Percentiles rank a stretch among this genome's conserved stretches.
Evolutionary conservation across 2,888 invertebrate species (phyloP).

Genomic region (Blastobasis adustella): DNA sequence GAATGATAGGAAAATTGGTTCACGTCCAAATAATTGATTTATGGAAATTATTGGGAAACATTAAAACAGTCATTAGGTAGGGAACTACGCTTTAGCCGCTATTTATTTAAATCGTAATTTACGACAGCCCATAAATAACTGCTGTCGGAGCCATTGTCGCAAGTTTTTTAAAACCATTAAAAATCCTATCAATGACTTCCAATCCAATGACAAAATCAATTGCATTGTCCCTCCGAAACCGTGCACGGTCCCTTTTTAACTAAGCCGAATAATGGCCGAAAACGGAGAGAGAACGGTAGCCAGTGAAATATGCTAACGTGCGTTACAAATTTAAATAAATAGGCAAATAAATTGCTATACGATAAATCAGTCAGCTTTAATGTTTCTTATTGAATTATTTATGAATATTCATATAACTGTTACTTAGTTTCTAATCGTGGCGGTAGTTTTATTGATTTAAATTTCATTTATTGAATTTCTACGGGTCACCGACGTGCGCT

Average conservation of each 20-base stretch:
- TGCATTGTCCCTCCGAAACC: slow-evolving; percentile 35
- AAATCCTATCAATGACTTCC: slow-evolving; percentile 65
- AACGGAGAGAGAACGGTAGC: slow-evolving; percentile 39
- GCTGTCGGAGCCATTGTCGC: slow-evolving; percentile 59
- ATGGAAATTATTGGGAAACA: slow-evolving; percentile 52
- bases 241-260: slow-evolving; percentile 39
- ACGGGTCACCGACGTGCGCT: not conserved
- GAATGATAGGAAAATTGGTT: slow-evolving; percentile 15
- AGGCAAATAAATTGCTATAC: slow-evolving; percentile 68
- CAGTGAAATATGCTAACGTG: slow-evolving; percentile 50
- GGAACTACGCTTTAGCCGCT: slow-evolving; percentile 47
- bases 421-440: slow-evolving; percentile 41
- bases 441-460: slow-evolving; percentile 35
- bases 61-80: slow-evolving; percentile 47
- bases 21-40: slow-evolving; percentile 46
- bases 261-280: slow-evolving; percentile 19
- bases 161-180: slow-evolving; percentile 69
- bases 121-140: slow-evolving; percentile 65
- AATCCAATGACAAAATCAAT: slow-evolving; percentile 52
- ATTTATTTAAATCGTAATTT: slow-evolving; percentile 69
- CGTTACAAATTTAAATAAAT: slow-evolving; percentile 72
- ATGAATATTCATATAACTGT: slow-evolving; percentile 68
- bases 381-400: slow-evolving; percentile 68
- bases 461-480: slow-evolving; percentile 9
- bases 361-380: slow-evolving; percentile 63